Conservation (phyloP, 2,113 vertebrate species). For the Tricholaema leucomelas region DNA sequence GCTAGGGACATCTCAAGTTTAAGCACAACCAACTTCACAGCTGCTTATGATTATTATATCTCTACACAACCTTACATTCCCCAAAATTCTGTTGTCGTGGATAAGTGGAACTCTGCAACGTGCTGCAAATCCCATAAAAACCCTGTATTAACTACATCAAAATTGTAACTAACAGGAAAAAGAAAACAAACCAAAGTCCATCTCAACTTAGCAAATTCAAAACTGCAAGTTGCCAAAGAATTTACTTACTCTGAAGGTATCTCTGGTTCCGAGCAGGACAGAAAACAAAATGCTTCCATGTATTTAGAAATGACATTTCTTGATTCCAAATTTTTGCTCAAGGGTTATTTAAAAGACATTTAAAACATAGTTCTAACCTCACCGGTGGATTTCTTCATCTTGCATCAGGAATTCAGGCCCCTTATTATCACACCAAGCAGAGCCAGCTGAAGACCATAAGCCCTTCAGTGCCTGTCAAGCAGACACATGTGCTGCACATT, state of each 20-base stretch:
- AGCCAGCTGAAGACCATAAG: neutral
- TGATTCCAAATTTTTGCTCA: neutral
- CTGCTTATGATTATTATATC: neutral
- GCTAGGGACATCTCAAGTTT: neutral
- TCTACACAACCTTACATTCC: neutral
- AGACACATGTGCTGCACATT: neutral
- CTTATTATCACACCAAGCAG: neutral
- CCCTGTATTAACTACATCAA: neutral
- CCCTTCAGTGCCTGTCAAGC: too few relatives aligned
- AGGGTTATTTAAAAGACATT: neutral
- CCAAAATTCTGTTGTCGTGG: neutral
- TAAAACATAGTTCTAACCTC: neutral
- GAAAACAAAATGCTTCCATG: neutral
- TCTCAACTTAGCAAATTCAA: neutral
- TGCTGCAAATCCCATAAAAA: neutral
- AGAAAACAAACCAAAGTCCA: neutral
- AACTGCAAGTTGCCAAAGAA: neutral
- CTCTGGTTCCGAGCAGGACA: neutral
- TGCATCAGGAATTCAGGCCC: neutral
- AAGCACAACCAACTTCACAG: neutral
- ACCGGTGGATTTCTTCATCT: neutral
- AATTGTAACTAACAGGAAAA: neutral
- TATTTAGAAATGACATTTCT: neutral
- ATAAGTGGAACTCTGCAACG: neutral
- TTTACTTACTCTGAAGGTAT: neutral